Evolutionary conservation across 2,797 vertebrate species (phyloP), one percentile per base, ranked within the genome.

Genomic region (Morus bassanus): DNA sequence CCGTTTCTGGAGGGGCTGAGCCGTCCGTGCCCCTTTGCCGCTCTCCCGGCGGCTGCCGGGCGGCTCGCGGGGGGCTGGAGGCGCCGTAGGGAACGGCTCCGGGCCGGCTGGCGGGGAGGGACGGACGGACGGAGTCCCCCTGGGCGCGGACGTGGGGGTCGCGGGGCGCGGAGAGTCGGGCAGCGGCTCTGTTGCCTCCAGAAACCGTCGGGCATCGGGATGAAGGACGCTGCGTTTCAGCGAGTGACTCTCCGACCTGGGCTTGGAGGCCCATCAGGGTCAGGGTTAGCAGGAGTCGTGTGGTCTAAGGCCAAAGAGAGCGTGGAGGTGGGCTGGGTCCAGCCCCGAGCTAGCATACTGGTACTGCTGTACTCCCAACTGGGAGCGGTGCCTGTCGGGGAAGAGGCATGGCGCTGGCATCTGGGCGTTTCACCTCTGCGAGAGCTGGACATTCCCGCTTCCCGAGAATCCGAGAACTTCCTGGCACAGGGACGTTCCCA

Each of bases 371-470:
- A 7, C 37, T 4, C 4, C 45, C 43, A 7, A 1, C 56, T 16
- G 56, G 33, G 46, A 81, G 22, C 0, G 0, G 19, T 22, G n/a
- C 48, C 35, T 31, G 30, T 8, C 1, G 0, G 19, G 68, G 39
- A 53, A 16, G 46, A 63, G 67, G 45, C 16, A 1, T 1, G 8
- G 10, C 8, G 4, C 43, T n/a, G 50, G 43, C 33, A 14, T 48
- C 51, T 37, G 39, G 24, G 6, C 0, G 2, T 51, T 77, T 63
- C 3, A 0, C 21, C 21, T 41, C 61, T 12, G 10, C 0, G 0
- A 14, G 39, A n/a, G 33, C 10, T 70, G 85, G 46, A 3, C 39
- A 51, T 85, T 70, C 43, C 48, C 16, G 0, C 21, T 77, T 83
- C 1, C 13, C 6, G 3, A 50, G 54, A 24, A 39, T 33, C 59